Percentiles rank a stretch among this genome's conserved stretches.
phyloP scores from a whole-genome alignment of 1,140 invertebrate genomes.

The Drosophila nikananu region DNA sequence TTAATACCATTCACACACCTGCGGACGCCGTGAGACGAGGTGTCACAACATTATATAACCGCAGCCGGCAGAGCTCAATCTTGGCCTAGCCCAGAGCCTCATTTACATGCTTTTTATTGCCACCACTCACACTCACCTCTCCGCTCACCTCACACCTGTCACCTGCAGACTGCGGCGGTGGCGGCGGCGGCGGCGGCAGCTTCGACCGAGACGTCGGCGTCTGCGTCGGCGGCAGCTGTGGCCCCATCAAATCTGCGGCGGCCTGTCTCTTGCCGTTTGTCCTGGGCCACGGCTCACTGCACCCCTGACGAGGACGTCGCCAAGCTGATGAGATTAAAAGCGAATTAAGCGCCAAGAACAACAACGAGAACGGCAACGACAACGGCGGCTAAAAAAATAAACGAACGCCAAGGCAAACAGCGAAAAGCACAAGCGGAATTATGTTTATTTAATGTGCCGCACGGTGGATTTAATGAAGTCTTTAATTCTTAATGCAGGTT shows the following conservation, averaged over 20 bases:
- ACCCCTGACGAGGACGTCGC: conserved; percentile 44
- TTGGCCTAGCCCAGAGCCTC: conserved; percentile 51
- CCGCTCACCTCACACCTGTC: conserved; percentile 52
- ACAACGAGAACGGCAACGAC: conserved; percentile 35
- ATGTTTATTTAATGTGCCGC: conserved; percentile 72
- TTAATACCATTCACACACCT: conserved; percentile 50
- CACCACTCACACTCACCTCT: conserved; percentile 18
- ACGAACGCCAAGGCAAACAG: conserved; percentile 37
- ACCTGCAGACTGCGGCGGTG: conserved; percentile 50
- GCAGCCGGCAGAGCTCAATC: conserved; percentile 36
- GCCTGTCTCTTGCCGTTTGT: conserved; percentile 41
- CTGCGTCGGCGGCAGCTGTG: conserved; percentile 37
- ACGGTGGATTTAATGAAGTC: conserved; percentile 57
- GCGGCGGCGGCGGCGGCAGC: conserved; percentile 7
- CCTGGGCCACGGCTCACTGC: conserved; percentile 57
- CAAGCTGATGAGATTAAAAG: conserved; percentile 74
- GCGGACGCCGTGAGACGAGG: conserved; percentile 28
- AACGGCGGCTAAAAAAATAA: conserved; percentile 32
- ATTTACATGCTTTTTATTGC: conserved; percentile 76
- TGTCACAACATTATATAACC: conserved; percentile 62
- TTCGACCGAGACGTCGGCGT: conserved; percentile 5
- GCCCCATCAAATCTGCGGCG: conserved; percentile 60
- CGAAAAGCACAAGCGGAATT: conserved; percentile 50
- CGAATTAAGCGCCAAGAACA: conserved; percentile 66
- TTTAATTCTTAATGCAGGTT: conserved; percentile 64